Evolutionary conservation across 2,113 vertebrate species (phyloP), one percentile per base, ranked within the genome.

Genomic region (Bubalus kerabau): DNA sequence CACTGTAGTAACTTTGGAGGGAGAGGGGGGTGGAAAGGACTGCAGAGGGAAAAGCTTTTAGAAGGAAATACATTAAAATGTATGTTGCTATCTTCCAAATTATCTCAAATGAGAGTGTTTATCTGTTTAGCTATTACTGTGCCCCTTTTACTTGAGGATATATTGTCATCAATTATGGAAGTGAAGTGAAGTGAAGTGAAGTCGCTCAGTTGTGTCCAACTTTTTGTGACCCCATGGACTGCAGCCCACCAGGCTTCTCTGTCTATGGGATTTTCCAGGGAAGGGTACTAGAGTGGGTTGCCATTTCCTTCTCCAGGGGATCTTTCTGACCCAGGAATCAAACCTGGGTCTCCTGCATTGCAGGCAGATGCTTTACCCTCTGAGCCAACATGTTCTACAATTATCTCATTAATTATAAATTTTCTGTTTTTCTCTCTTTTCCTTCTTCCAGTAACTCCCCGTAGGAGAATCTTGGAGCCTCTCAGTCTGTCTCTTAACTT

Each of bases 11-110:
- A 64, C 50, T 95, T 64, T 46, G 52, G 30, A 7, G 46, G 1
- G 19, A 10, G 9, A 3, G 3, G 2, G 0, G 6, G 0, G 5
- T n/a, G 15, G 17, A 36, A 56, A 76, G 14, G 24, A 85, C 13
- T 57, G 7, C 7, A 64, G 64, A 81, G 32, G 26, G 32, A 50
- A 84, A 85, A 52, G 8, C 2, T 21, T 91, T 43, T 56, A 46
- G 56, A 87, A 97, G 10, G 21, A 85, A 85, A 67, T 36, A 52
- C 21, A 50, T 83, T 46, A 71, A 90, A 80, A 87, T 82, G 1
- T 78, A 57, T 36, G 84, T 87, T 87, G 21, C 43, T 78, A 60
- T 60, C 64, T 90, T 84, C 43, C 36, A 83, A 64, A 43, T 43
- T 76, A 76, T 76, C 71, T 76, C 71, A 76, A 43, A 43, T 76